Evolutionary conservation across 2,113 vertebrate genomes (phyloP).

Genomic region (Raja brachyura): DNA sequence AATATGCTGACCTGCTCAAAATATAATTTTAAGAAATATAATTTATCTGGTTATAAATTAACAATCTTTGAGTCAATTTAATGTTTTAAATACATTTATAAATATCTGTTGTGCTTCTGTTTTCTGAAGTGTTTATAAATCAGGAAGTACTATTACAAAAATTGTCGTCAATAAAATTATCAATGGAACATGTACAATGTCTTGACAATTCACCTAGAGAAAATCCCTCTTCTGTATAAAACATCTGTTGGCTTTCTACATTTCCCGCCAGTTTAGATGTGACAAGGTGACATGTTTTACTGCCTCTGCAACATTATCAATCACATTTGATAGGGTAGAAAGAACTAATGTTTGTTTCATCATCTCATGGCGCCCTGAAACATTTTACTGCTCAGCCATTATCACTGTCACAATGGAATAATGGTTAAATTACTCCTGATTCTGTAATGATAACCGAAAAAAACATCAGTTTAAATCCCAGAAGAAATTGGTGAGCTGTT

Average conservation of each 20-base stretch:
- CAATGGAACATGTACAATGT: not conserved
- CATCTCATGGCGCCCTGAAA: not conserved
- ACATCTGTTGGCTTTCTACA: not conserved
- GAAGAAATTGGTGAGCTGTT: too few relatives aligned
- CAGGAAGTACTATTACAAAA: not conserved
- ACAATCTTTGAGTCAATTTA: not conserved
- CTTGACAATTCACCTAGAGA: not conserved
- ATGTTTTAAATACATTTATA: not conserved
- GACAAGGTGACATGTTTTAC: not conserved
- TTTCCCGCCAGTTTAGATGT: not conserved
- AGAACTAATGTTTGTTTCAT: not conserved
- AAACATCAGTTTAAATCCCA: too few relatives aligned
- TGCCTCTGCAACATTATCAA: not conserved
- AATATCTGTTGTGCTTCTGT: not conserved
- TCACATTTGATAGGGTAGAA: not conserved
- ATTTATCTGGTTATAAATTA: not conserved
- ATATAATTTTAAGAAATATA: not conserved
- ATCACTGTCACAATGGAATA: too few relatives aligned
- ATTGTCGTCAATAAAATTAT: slow-evolving; percentile 4
- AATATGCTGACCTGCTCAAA: not conserved
- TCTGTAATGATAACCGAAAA: too few relatives aligned
- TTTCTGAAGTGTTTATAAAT: not conserved
- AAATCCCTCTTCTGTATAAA: not conserved
- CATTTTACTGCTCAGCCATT: not conserved
- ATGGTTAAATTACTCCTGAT: too few relatives aligned